phyloP scores from a whole-genome alignment of 2,888 invertebrate genomes.

The Alloscopus bannaensis region DNA sequence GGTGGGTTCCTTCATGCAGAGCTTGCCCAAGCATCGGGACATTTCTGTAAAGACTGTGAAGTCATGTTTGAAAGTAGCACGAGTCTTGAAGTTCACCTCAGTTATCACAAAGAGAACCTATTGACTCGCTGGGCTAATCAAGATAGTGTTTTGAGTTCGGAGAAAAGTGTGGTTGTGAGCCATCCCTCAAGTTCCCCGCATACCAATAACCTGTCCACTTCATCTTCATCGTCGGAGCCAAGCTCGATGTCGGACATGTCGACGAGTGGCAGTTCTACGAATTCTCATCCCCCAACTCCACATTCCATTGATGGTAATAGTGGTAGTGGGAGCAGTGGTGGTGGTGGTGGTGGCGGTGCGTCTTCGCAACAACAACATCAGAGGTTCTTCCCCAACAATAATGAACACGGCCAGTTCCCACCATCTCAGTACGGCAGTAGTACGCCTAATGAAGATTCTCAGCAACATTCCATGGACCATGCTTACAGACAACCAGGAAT shows the following conservation, averaged over 20 bases:
- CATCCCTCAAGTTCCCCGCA: constrained; percentile 62
- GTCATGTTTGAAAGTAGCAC: constrained; percentile 85
- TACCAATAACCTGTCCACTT: constrained; percentile 53
- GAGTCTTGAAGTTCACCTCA: constrained; percentile 86
- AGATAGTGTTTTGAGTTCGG: constrained; percentile 64
- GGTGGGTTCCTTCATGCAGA: constrained; percentile 75
- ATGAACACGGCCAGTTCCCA: constrained; percentile 73
- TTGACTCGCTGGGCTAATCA: constrained; percentile 83
- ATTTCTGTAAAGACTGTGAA: constrained; percentile 85
- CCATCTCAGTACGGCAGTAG: constrained; percentile 74
- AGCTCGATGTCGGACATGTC: constrained; percentile 64
- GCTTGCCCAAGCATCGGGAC: constrained; percentile 74
- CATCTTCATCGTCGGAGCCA: constrained; percentile 59
- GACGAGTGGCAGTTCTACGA: constrained; percentile 64
- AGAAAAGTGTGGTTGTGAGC: constrained; percentile 59
- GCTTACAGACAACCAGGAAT: constrained; percentile 73
- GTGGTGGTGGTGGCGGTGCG: constrained; percentile 29
- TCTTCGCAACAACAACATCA: constrained; percentile 30
- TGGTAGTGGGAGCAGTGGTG: constrained; percentile 43
- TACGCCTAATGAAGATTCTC: constrained; percentile 33
- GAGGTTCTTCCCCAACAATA: constrained; percentile 57
- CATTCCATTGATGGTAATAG: constrained; percentile 59
- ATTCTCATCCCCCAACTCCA: constrained; percentile 66
- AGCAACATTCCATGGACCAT: constrained; percentile 60
- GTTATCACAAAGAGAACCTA: constrained; percentile 87